These are phyloP conservation scores for Noctua pronuba DNA, from an alignment of 2,888 invertebrate genomes.

Conservation along the genomic window DNA sequence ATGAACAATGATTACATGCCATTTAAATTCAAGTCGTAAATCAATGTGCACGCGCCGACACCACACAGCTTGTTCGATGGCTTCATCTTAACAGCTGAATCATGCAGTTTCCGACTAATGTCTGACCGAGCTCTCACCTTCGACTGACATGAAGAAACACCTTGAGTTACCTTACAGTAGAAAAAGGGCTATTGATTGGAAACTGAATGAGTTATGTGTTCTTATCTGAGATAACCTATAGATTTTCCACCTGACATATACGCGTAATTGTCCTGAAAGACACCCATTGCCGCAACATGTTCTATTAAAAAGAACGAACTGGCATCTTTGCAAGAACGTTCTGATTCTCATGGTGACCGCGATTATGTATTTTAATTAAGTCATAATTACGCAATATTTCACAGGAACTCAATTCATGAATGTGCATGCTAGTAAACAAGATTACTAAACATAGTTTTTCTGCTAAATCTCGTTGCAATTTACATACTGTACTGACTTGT, in stretches of 20 bases:
- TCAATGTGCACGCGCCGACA: constrained; percentile 30
- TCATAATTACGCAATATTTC: not conserved
- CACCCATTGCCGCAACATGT: not conserved
- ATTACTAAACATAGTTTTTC: constrained; percentile 1
- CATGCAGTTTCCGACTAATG: constrained; percentile 25
- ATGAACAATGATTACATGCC: constrained; percentile 20
- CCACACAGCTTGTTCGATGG: not conserved
- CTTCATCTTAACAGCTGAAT: constrained; percentile 30
- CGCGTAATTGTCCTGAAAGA: not conserved
- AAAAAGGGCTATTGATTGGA: too few species aligned
- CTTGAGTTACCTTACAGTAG: not conserved
- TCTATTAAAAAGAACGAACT: not conserved
- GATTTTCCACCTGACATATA: not conserved
- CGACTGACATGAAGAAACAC: not conserved
- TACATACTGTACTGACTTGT: constrained; percentile 13
- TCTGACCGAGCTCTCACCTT: constrained; percentile 13
- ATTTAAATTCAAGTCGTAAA: constrained; percentile 33
- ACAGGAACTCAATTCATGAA: not conserved
- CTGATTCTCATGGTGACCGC: not conserved
- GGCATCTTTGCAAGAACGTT: not conserved
- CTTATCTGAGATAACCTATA: not conserved
- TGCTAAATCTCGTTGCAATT: constrained; percentile 22
- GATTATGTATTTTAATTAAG: not conserved
- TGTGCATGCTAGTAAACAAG: not conserved
- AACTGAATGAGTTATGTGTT: too few species aligned